Base-by-base conservation (phyloP, 1,140 invertebrate species). In the Colletes latitarsis region DNA sequence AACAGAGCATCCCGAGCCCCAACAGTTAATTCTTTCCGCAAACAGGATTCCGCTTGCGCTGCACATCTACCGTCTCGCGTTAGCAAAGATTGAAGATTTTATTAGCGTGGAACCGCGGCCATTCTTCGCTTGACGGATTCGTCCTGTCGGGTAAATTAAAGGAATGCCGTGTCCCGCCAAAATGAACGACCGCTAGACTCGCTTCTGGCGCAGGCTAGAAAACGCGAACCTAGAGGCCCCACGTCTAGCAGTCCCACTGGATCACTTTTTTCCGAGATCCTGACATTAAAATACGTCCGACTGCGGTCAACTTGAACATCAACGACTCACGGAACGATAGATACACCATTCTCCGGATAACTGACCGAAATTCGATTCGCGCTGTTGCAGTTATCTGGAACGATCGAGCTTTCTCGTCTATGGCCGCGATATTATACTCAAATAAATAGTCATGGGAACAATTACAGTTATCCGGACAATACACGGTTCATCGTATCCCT, bases 31-130 rank as follows among this genome's bases (percentile, higher is more conserved):
- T 68, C 66, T 21, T 77, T 63, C 73, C 55, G n/a, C 68, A 58
- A 67, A 41, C 30, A 53, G 60, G 73, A 73, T 85, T 87, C 52
- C 72, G 81, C 84, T 85, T 80, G 75, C 82, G 52, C 78, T 75
- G 77, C 82, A 88, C 77, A 80, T 83, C 57, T 77, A 79, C 58
- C 70, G 41, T 75, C 68, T 64, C 70, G 60, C 64, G 72, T 64
- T 67, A 60, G 69, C 63, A 74, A 74, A 64, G 53, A 75, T 71
- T 41, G 82, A 78, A 84, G 17, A 81, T 84, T 84, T 82, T 84
- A 81, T 74, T 74, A 70, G 39, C 39, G 41, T 10, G 30, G 30
- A 30, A 21, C 5, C 30, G 21, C n/a, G 46, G 43, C 43, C 62
- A 41, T 49, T n/a, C 49, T 64, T 21, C 41, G 43, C 21, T 72